Evolutionary conservation across 2,113 vertebrate genomes (phyloP), one percentile per base, ranked within the genome.

Genomic region (Myanophis thanlyinensis): DNA sequence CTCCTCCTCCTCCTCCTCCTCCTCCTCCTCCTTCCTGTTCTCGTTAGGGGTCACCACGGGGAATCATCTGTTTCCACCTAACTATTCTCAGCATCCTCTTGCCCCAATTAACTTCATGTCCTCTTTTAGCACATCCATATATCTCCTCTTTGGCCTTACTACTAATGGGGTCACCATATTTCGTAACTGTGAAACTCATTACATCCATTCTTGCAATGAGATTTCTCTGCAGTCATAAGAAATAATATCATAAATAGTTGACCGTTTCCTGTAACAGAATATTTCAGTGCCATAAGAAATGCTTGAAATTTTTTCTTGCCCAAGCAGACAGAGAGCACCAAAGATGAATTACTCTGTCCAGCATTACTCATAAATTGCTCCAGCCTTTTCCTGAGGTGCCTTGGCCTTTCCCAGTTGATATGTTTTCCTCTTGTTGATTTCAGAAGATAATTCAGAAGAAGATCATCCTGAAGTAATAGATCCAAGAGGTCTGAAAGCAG

Each of bases 361-460:
- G 11, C 8, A 44, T 89, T 85, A 13, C 4, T 47, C 48, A 0
- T 40, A 49, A 27, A 22, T 25, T 59, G 9, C 10, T 15, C 7
- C 18, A 51, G 11, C 47, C 22, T 47, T 87, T 8, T 59, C 46
- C 13, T 67, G 48, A 88, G 49, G 49, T 44, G 49, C 0, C 49
- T 47, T 91, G 89, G 5, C 27, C 25, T 88, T 35, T 44, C 15
- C 0, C 18, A 40, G 2, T 91, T 94, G 62, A 94, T n/a, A 40
- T 49, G 5, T 18, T 88, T 48, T 49, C 8, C 6, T 90, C 67
- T 93, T 44, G 87, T 51, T 23, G 1, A 5, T 92, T 94, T 51
- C 91, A 96, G 96, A 93, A 30, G 93, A 93, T 25, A 87, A 18
- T 94, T 51, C 91, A 96, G 96, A 93, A 30, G 94, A 94, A 35